These are phyloP conservation scores for Tethya wilhelma DNA, from an alignment of 37 sponge, comb jelly and placozoan species.

Conservation along the genomic window DNA sequence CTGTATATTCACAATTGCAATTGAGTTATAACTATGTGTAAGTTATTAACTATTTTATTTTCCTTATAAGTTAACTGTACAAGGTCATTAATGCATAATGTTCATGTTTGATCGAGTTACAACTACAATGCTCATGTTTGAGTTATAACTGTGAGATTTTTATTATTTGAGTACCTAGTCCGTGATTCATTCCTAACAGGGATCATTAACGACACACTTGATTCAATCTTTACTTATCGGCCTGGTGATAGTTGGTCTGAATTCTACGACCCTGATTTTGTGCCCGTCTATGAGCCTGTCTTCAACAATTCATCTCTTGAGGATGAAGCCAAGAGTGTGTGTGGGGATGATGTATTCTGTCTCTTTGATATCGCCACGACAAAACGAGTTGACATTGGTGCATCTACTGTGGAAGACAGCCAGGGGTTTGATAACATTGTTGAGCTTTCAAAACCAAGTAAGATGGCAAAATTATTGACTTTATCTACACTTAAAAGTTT, in stretches of 20 bases:
- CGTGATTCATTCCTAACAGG: constrained; percentile 36
- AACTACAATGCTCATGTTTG: no score
- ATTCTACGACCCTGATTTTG: constrained; percentile 53
- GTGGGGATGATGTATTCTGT: constrained; percentile 51
- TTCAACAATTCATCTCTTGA: constrained; percentile 49
- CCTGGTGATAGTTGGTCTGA: constrained; percentile 31
- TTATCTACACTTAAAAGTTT: neutral
- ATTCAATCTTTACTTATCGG: constrained; percentile 56
- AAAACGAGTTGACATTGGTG: constrained; percentile 52
- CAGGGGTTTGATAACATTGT: constrained; percentile 28
- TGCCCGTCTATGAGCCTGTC: constrained; percentile 47
- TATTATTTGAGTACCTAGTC: no score
- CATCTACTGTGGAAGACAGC: constrained; percentile 38
- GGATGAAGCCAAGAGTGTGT: constrained; percentile 41
- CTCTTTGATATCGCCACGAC: constrained; percentile 71
- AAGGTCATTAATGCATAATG: no score
- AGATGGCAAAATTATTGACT: neutral
- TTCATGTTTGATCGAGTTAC: no score
- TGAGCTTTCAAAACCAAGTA: constrained; percentile 47
- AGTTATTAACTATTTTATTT: no score
- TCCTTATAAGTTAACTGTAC: no score
- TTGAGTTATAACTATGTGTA: no score
- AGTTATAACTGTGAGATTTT: no score
- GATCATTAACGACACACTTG: constrained; percentile 35
- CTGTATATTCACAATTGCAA: no score